These are phyloP conservation scores for Bovichtus variegatus DNA, from an alignment of 2,797 vertebrate species.

Conservation along the genomic window DNA sequence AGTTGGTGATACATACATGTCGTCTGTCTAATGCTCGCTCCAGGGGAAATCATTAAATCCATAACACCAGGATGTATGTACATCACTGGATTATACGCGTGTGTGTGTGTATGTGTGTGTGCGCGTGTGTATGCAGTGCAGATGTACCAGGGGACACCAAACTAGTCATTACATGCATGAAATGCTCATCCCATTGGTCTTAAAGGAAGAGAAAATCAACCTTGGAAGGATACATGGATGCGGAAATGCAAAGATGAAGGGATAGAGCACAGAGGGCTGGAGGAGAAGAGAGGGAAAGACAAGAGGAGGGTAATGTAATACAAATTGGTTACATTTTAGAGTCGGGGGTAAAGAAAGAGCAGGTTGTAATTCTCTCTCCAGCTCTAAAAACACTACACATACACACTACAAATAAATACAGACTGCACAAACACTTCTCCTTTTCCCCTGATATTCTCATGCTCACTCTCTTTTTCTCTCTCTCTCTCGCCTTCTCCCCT, in stretches of 20 bases:
- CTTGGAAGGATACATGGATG: constrained; percentile 52
- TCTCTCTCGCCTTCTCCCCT: constrained; percentile 5
- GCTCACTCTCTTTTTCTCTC: background rate
- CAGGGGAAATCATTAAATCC: constrained; percentile 82
- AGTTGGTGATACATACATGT: constrained; percentile 73
- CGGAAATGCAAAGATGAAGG: constrained; percentile 44
- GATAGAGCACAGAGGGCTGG: constrained; percentile 10
- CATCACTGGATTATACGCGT: constrained; percentile 36
- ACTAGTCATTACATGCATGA: constrained; percentile 79
- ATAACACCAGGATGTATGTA: constrained; percentile 71
- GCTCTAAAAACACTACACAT: constrained; percentile 43
- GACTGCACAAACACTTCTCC: background rate
- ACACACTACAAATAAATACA: constrained; percentile 31
- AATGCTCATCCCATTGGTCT: constrained; percentile 72
- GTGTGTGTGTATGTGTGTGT: constrained; percentile 11
- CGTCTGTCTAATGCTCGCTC: constrained; percentile 64
- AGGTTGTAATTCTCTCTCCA: constrained; percentile 35
- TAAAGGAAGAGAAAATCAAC: constrained; percentile 69
- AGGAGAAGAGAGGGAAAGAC: constrained; percentile 18
- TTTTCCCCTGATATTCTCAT: background rate
- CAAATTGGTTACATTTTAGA: constrained; percentile 60
- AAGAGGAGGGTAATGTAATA: constrained; percentile 39
- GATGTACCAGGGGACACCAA: constrained; percentile 46
- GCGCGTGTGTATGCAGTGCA: constrained; percentile 9
- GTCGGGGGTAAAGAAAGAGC: constrained; percentile 24